Evolutionary conservation across 2,113 vertebrate species (phyloP), one percentile per base, ranked within the genome.

Genomic region (Pseudorhombus dupliciocellatus): DNA sequence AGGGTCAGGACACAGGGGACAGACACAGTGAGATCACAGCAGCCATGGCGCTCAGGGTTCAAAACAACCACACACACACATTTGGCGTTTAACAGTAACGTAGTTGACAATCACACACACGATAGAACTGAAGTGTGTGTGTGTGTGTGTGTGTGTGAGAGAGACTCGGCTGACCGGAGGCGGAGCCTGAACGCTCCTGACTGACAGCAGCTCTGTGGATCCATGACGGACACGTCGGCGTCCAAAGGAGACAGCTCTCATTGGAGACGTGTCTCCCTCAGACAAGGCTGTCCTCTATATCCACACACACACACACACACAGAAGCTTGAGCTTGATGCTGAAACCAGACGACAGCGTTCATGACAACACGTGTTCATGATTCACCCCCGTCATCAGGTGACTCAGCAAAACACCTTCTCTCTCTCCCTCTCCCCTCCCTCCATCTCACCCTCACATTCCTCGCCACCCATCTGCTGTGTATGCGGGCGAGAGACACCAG

Each of bases 1-100:
- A 87, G 89, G 87, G 84, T 61, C 54, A 50, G 91, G 84, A 93
- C 73, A 88, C 76, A 77, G 70, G 57, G 72, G 48, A 80, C 26
- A 86, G 28, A 70, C 37, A 82, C 72, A 81, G n/a, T 21, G 10
- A 61, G 7, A 1, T 14, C 22, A 63, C 2, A 37, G 54, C 28
- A 34, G 28, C 18, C n/a, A n/a, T 21, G 18, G 20, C 2, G n/a
- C 20, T n/a, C 20, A 8, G 7, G 18, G 21, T 34, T 20, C 16
- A 56, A 2, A n/a, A 31, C 30, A 31, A 31, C 6, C 7, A 30
- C 28, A 30, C 28, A 30, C 28, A 30, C 28, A 30, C n/a, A n/a
- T n/a, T n/a, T n/a, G n/a, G n/a, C n/a, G 26, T 3, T 28, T 28
- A 28, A 28, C 2, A 28, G 2, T 3, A 2, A 5, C 5, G 26